Percentiles rank a stretch among this genome's conserved stretches.
Evolutionary conservation across 2,113 vertebrate species (phyloP).

Genomic region (Nannobrachium achirus): DNA sequence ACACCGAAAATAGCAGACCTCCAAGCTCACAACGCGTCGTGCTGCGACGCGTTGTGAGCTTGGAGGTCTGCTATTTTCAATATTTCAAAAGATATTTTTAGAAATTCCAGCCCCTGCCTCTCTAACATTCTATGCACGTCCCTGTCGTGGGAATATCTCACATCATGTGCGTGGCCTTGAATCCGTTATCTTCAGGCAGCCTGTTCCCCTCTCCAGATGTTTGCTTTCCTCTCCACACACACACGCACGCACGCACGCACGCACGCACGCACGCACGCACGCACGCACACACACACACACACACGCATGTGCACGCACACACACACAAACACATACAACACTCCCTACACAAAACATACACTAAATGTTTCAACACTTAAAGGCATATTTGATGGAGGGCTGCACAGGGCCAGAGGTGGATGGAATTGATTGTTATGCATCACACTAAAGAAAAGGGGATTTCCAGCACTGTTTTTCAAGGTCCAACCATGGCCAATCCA

Average conservation of each 20-base stretch:
- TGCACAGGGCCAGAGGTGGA: background rate
- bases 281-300: conserved; percentile 11
- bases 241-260: conserved; percentile 1
- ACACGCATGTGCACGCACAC: conserved; percentile 5
- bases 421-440: conserved; percentile 28
- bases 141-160: too few relatives aligned
- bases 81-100: too few relatives aligned
- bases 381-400: conserved; percentile 45
- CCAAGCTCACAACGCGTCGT: too few relatives aligned
- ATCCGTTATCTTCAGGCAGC: conserved; percentile 43
- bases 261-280: background rate
- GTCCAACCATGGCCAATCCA: conserved; percentile 22
- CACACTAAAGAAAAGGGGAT: conserved; percentile 9
- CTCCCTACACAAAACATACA: background rate
- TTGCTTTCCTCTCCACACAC: background rate
- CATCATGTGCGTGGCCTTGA: conserved; percentile 29
- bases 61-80: too few relatives aligned
- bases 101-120: too few relatives aligned
- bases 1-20: too few relatives aligned
- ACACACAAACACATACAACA: conserved; percentile 13
- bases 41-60: too few relatives aligned
- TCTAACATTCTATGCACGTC: too few relatives aligned
- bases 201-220: background rate
- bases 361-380: conserved; percentile 38
- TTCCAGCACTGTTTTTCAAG: conserved; percentile 33